Conservation (phyloP, 1,140 invertebrate species). For the Drosophila chauvacae region DNA sequence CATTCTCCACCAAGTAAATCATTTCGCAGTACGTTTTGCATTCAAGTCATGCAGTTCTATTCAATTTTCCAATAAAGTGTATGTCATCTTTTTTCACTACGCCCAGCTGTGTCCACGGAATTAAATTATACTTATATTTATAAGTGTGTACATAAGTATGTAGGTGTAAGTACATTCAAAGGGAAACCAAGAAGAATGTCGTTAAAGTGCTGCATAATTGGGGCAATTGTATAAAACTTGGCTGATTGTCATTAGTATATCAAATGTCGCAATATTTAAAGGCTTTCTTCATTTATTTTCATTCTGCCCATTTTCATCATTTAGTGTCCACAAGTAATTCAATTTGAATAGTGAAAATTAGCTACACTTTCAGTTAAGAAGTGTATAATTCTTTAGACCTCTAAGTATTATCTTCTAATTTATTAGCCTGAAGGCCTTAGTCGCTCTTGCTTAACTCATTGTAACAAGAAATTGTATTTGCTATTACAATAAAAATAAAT, state of each 20-base stretch:
- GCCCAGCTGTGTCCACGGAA: background rate
- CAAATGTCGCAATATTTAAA: background rate
- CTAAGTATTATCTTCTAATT: no score
- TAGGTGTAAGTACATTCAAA: background rate
- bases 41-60: background rate
- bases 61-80: background rate
- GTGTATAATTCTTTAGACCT: no score
- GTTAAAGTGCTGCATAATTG: slow-evolving; percentile 7
- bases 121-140: background rate
- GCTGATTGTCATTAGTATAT: background rate
- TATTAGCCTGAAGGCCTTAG: no score
- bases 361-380: no score
- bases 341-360: no score
- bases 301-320: no score
- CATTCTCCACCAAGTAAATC: background rate
- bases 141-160: background rate
- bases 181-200: background rate
- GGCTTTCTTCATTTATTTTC: background rate
- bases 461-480: no score
- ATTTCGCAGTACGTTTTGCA: background rate
- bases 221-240: slow-evolving; percentile 1
- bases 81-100: background rate
- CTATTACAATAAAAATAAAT: no score
- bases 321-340: no score
- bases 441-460: no score